Percentiles rank a stretch among this genome's conserved stretches.
Conservation (phyloP, 2,888 invertebrate species). For the Piscicola geometra region DNA sequence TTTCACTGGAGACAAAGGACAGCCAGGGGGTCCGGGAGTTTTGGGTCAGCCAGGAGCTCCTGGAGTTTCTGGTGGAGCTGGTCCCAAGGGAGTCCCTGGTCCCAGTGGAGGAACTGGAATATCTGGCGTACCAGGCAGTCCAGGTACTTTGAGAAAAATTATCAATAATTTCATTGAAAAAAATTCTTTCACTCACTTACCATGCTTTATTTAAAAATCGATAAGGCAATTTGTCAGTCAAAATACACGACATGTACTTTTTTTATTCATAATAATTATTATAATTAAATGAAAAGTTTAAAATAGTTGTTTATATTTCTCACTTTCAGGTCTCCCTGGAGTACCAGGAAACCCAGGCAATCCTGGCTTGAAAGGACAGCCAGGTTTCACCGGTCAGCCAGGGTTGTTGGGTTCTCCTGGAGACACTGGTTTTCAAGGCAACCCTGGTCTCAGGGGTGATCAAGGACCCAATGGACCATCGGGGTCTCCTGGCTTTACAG, state of each 20-base stretch:
- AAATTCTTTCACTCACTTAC: no score
- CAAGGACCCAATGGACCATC: slow-evolving; percentile 55
- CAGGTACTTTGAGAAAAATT: no score
- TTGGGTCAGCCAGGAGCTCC: slow-evolving; percentile 29
- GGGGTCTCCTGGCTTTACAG: slow-evolving; percentile 46
- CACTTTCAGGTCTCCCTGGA: background rate
- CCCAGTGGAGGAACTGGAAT: slow-evolving; percentile 17
- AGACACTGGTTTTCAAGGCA: slow-evolving; percentile 39
- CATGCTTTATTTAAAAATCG: no score
- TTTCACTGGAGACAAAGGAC: background rate
- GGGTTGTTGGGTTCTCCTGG: slow-evolving; percentile 17
- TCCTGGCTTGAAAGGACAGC: slow-evolving; percentile 15
- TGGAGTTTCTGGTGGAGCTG: slow-evolving; percentile 31
- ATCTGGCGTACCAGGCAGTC: slow-evolving; percentile 15
- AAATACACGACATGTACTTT: no score
- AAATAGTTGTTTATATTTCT: background rate
- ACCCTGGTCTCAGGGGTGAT: slow-evolving; percentile 61
- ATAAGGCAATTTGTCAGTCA: no score
- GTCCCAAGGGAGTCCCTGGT: slow-evolving; percentile 12
- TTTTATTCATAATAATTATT: no score
- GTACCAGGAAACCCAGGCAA: slow-evolving; percentile 4
- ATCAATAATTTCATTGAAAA: no score
- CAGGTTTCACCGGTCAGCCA: slow-evolving; percentile 30
- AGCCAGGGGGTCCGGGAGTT: slow-evolving; percentile 28
- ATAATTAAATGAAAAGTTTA: no score